Evolutionary conservation across 2,113 vertebrate genomes (phyloP).

Genomic region (Toxostoma redivivum): DNA sequence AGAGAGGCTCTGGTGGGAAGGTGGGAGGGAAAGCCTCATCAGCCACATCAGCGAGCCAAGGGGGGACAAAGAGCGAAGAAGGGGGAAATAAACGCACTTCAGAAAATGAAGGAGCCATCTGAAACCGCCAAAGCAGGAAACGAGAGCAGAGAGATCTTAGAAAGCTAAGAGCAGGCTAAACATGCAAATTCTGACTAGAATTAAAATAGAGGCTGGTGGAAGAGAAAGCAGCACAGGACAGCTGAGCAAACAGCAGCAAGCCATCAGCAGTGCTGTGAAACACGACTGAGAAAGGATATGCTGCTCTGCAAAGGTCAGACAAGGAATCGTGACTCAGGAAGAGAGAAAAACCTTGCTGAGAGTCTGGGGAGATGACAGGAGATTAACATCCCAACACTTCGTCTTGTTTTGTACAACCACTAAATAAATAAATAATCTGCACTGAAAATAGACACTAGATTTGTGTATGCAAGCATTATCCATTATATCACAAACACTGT

Average conservation of each 20-base stretch:
- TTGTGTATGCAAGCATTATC: not conserved
- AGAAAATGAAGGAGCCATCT: not conserved
- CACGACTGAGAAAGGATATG: fast-evolving
- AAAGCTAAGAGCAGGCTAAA: not conserved
- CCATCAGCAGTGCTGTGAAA: not conserved
- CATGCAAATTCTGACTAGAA: not conserved
- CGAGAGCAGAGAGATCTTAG: not conserved
- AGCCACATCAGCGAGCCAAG: not conserved
- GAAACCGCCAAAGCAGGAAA: not conserved
- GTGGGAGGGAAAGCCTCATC: fast-evolving
- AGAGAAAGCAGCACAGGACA: not conserved
- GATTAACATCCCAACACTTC: not conserved
- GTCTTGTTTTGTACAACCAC: not conserved
- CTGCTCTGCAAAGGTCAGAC: not conserved
- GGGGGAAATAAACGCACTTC: not conserved
- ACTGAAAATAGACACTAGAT: not conserved
- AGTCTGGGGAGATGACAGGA: not conserved
- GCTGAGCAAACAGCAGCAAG: not conserved
- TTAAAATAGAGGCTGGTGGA: not conserved
- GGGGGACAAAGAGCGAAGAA: not conserved
- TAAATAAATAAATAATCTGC: not conserved
- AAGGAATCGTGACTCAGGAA: not conserved
- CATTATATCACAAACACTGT: not conserved
- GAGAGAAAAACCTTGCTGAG: not conserved
- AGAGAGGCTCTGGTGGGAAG: not conserved